Evolutionary conservation across 2,888 invertebrate species (phyloP).

Genomic region (Herminia tarsipennalis): DNA sequence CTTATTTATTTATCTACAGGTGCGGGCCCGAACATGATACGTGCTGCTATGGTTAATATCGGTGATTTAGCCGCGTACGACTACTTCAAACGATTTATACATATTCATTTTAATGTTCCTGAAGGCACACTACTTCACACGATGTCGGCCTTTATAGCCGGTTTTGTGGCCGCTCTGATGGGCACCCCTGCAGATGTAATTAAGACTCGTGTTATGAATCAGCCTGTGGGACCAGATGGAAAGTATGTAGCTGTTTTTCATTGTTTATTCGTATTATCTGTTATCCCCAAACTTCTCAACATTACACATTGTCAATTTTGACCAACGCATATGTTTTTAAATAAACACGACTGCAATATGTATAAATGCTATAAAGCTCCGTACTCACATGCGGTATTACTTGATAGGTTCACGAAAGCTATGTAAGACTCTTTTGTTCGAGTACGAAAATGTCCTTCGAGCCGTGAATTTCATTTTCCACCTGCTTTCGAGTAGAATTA

Average conservation of each 20-base stretch:
- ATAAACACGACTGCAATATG: too few species aligned
- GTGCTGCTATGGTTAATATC: slow-evolving; percentile 91
- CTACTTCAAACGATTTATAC: slow-evolving; percentile 91
- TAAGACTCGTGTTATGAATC: slow-evolving; percentile 98
- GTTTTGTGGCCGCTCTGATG: slow-evolving; percentile 94
- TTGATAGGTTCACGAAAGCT: too few species aligned
- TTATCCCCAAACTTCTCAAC: too few species aligned
- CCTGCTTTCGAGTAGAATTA: neutral
- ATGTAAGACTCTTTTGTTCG: too few species aligned
- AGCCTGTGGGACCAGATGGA: slow-evolving; percentile 91
- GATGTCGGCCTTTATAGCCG: slow-evolving; percentile 91
- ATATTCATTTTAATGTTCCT: slow-evolving; percentile 89
- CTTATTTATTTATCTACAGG: too few species aligned
- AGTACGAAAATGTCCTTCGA: too few species aligned
- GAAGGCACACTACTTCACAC: slow-evolving; percentile 93
- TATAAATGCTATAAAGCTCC: too few species aligned
- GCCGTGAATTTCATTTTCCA: too few species aligned
- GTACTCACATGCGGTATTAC: too few species aligned
- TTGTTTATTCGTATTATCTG: too few species aligned
- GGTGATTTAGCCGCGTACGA: slow-evolving; percentile 96
- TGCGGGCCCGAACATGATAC: slow-evolving; percentile 95
- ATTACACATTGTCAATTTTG: too few species aligned
- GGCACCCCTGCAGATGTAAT: slow-evolving; percentile 97
- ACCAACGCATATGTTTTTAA: too few species aligned
- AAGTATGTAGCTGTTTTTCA: slow-evolving; percentile 75